Conservation (phyloP, 1,140 invertebrate species). For the Drosophila leontia region DNA sequence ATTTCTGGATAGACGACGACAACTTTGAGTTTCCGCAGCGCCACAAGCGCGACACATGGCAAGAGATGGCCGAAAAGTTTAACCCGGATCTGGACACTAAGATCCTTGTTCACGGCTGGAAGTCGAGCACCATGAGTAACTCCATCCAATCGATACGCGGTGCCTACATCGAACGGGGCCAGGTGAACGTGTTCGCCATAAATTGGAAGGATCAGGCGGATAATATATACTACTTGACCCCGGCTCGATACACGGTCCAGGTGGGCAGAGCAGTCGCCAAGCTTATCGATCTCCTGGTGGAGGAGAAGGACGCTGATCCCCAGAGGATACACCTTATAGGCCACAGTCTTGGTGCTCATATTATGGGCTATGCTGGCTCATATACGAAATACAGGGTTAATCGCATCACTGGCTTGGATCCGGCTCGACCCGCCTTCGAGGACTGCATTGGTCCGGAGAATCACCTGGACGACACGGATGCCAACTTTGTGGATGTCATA, state of each 20-base stretch:
- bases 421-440: slow-evolving; percentile 91
- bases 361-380: slow-evolving; percentile 93
- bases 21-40: slow-evolving; percentile 74
- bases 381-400: slow-evolving; percentile 86
- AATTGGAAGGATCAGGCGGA: slow-evolving; percentile 88
- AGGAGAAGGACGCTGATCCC: slow-evolving; percentile 85
- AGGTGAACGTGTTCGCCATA: slow-evolving; percentile 89
- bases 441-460: slow-evolving; percentile 86
- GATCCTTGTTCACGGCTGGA: slow-evolving; percentile 71
- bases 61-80: slow-evolving; percentile 78
- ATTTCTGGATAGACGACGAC: slow-evolving; percentile 70
- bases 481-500: slow-evolving; percentile 91
- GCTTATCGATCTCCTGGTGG: slow-evolving; percentile 87
- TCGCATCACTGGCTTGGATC: slow-evolving; percentile 90
- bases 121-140: slow-evolving; percentile 78
- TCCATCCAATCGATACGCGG: slow-evolving; percentile 85
- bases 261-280: slow-evolving; percentile 88
- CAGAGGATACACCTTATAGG: slow-evolving; percentile 89
- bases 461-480: slow-evolving; percentile 88
- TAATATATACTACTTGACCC: slow-evolving; percentile 88
- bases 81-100: slow-evolving; percentile 66
- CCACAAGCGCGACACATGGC: slow-evolving; percentile 79
- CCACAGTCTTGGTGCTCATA: slow-evolving; percentile 95
- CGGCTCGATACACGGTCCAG: slow-evolving; percentile 88
- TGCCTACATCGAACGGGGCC: slow-evolving; percentile 85